Percentiles rank a stretch among this genome's conserved stretches.
Conservation (phyloP, 2,797 vertebrate genomes). For the Decapterus maruadsi region DNA sequence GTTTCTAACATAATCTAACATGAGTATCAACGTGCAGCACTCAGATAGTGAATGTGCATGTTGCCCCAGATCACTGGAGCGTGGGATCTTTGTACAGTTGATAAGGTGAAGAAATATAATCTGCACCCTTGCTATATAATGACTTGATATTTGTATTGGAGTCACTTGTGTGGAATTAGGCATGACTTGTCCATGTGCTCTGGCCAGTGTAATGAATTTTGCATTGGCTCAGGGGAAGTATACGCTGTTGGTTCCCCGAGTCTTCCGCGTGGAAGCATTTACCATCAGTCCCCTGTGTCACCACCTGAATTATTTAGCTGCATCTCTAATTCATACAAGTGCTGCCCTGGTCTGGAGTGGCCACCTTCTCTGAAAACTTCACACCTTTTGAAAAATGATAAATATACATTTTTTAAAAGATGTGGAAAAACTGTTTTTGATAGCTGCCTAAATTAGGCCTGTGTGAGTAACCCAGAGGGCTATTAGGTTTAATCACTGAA, state of each 20-base stretch:
- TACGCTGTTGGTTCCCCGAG: conserved; percentile 79
- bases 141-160: conserved; percentile 50
- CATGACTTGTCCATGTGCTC: conserved; percentile 59
- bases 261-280: conserved; percentile 84
- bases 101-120: conserved; percentile 26
- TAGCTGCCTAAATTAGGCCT: conserved; percentile 1
- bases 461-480: neutral
- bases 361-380: conserved; percentile 57
- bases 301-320: conserved; percentile 84
- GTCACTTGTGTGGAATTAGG: conserved; percentile 44
- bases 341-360: conserved; percentile 56
- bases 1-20: conserved; percentile 16
- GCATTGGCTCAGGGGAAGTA: conserved; percentile 78
- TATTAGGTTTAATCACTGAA: neutral
- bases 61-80: neutral
- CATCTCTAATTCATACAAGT: conserved; percentile 85
- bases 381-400: conserved; percentile 66
- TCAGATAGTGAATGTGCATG: conserved; percentile 4
- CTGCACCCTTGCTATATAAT: neutral
- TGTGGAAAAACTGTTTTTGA: conserved; percentile 19
- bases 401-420: conserved; percentile 2
- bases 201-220: conserved; percentile 78
- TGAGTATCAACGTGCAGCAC: conserved; percentile 10
- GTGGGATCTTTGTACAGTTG: neutral
- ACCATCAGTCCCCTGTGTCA: conserved; percentile 81